Evolutionary conservation across 2,797 vertebrate genomes (phyloP), one percentile per base, ranked within the genome.

Genomic region (Acanthopagrus latus): DNA sequence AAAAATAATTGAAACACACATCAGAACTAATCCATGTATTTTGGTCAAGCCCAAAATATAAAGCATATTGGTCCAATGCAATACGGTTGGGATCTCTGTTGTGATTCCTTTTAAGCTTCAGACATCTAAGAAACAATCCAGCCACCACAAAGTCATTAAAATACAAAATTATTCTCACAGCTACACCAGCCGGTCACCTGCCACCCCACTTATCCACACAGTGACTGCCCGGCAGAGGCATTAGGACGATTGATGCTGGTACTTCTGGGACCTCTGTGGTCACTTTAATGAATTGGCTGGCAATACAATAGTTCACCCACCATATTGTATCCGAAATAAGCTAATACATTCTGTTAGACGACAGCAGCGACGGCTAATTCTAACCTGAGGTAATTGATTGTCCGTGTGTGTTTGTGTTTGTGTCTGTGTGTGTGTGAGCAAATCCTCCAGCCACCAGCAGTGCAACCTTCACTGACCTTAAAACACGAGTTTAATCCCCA

Each of bases 401-500:
- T 56, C 27, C 64, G 60, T 58, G 52, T 57, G 43, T 51, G 6
- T 38, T 7, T 33, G 29, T 29, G 27, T 5, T 29, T 33, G 29
- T 33, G 29, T 33, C 29, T 6, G 29, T 41, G 48, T 74, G 68
- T 74, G 68, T 56, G 60, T 60, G 64, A 14, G 52, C 27, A 69
- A 63, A 76, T 44, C 58, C 57, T 72, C 52, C 64, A 56, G 51
- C 51, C 60, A 65, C 54, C 68, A 69, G 65, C 78, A 72, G 67
- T 44, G 44, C 71, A 60, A 66, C 41, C 47, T 59, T 46, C 41
- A 70, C 8, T 86, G 85, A 90, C 89, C 83, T 58, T 51, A 76
- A 76, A 86, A 79, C 78, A 82, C 38, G 2, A 68, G 65, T 85
- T 81, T 80, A 88, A 88, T 88, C 83, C 86, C 75, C 20, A 56